phyloP scores from a whole-genome alignment of 2,113 vertebrate genomes.

The Coptodon bakossiorum region DNA sequence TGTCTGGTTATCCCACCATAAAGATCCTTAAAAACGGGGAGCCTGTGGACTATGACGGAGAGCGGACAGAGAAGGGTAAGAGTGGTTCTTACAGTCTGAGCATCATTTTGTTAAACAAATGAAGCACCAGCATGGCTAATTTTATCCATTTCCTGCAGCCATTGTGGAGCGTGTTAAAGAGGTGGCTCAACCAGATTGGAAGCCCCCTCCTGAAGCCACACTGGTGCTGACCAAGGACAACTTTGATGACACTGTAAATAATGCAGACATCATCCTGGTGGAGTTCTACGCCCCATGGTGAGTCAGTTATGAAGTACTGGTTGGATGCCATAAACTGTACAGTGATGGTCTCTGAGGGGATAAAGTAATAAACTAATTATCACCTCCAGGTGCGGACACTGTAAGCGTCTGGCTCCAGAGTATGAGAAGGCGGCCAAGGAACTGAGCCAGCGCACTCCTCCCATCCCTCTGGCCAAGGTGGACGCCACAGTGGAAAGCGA shows the following conservation, averaged over 20 bases:
- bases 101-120: neutral
- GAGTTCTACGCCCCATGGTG: constrained; percentile 99
- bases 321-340: neutral
- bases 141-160: constrained; percentile 66
- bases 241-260: constrained; percentile 83
- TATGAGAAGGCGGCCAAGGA: constrained; percentile 94
- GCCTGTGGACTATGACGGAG: constrained; percentile 87
- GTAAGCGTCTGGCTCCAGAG: constrained; percentile 91
- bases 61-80: constrained; percentile 82
- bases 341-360: neutral
- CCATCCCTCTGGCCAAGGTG: constrained; percentile 88
- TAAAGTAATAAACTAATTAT: neutral
- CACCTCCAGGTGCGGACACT: constrained; percentile 89
- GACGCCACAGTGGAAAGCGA: constrained; percentile 83
- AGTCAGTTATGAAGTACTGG: neutral
- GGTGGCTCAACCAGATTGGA: constrained; percentile 87
- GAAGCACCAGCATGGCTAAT: neutral
- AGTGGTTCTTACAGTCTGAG: rapidly evolving
- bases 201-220: constrained; percentile 88
- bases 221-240: constrained; percentile 89
- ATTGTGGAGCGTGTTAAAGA: constrained; percentile 87
- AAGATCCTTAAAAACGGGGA: constrained; percentile 95
- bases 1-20: constrained; percentile 93
- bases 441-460: constrained; percentile 77
- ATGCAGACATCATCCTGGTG: constrained; percentile 92